These are phyloP conservation scores for Ictalurus punctatus DNA, from an alignment of 2,113 vertebrate species.

Conservation along the genomic window DNA sequence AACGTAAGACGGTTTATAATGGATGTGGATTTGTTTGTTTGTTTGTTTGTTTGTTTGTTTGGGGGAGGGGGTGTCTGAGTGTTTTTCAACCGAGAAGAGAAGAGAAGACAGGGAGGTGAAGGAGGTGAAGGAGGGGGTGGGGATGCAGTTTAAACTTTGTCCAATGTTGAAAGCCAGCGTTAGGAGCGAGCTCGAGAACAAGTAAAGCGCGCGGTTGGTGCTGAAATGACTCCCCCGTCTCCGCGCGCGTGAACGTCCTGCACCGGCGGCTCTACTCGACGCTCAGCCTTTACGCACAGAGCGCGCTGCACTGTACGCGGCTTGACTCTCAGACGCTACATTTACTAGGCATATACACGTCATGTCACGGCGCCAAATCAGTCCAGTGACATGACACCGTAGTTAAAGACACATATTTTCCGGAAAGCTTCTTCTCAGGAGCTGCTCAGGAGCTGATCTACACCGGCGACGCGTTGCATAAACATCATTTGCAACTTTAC, in stretches of 20 bases:
- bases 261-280: neutral
- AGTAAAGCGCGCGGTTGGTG: neutral
- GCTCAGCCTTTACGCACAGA: no score
- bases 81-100: neutral
- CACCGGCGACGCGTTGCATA: slow-evolving; percentile 19
- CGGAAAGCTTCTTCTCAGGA: neutral
- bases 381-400: neutral
- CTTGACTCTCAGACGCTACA: neutral
- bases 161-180: slow-evolving; percentile 62
- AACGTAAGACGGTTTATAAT: neutral
- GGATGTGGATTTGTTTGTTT: neutral
- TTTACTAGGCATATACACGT: neutral
- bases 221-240: neutral
- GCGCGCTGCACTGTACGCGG: neutral
- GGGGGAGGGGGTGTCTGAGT: neutral
- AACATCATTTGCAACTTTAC: slow-evolving; percentile 45
- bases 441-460: neutral
- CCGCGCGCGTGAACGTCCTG: neutral
- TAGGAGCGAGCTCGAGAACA: neutral
- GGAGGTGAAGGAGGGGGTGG: slow-evolving; percentile 49
- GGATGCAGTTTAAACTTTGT: slow-evolving; percentile 72
- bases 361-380: slow-evolving; percentile 10
- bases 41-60: no score
- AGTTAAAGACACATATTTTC: neutral
- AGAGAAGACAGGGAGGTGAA: slow-evolving; percentile 51